phyloP scores from a whole-genome alignment of 2,797 vertebrate species.

The Tauraco hartlaubi region DNA sequence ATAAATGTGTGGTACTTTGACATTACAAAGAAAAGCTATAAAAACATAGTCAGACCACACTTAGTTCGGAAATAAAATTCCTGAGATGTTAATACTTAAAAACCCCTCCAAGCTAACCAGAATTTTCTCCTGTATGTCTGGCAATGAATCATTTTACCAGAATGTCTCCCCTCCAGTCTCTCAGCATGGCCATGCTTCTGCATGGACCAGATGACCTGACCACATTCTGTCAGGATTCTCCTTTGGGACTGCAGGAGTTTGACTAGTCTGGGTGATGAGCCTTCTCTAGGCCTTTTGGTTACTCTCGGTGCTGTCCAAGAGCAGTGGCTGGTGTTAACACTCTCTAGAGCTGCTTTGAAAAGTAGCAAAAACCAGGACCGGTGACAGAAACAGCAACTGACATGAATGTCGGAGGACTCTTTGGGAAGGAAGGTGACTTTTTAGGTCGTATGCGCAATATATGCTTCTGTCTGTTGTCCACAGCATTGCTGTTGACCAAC shows the following conservation, averaged over 20 bases:
- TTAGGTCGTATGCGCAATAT: accelerated
- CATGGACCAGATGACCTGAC: neutral
- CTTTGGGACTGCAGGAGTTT: neutral
- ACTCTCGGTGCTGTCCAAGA: neutral
- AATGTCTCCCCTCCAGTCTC: neutral
- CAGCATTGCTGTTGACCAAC: neutral
- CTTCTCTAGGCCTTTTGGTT: neutral
- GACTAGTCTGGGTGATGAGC: neutral
- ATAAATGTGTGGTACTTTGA: neutral
- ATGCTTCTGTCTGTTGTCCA: neutral
- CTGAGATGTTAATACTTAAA: neutral
- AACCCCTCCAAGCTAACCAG: neutral
- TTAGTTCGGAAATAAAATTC: neutral
- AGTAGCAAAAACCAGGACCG: neutral
- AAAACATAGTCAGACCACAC: neutral
- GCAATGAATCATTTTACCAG: neutral
- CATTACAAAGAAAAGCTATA: neutral
- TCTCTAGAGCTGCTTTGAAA: neutral
- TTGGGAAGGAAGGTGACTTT: neutral
- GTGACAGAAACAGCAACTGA: neutral
- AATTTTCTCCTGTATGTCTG: neutral
- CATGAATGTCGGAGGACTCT: neutral
- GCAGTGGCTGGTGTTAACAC: neutral
- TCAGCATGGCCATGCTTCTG: neutral
- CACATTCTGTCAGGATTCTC: neutral